Conservation (phyloP, 2,888 invertebrate species). For the Drosophila anceps region DNA sequence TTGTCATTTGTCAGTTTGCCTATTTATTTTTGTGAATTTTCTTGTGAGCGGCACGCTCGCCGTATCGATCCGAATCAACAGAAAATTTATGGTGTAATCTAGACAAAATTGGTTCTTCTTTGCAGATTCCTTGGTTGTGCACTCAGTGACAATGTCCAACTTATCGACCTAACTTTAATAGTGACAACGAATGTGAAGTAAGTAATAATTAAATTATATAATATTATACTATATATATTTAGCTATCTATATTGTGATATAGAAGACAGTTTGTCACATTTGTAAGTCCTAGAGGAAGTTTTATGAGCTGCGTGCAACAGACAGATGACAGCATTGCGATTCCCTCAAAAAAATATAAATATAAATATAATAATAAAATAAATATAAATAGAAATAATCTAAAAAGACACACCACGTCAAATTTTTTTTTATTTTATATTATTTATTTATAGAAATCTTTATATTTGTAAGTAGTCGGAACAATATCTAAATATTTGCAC, state of each 20-base stretch:
- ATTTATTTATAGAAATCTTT: no score
- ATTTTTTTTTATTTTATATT: no score
- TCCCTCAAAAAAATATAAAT: no score
- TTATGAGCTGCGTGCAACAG: no score
- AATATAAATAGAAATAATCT: neutral
- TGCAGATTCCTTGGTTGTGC: neutral
- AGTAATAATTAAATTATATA: neutral
- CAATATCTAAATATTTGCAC: neutral
- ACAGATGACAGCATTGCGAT: no score
- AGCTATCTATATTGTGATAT: no score
- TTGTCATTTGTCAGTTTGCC: slow-evolving; percentile 8
- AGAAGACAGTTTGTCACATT: no score
- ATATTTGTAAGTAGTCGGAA: no score
- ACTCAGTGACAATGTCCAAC: neutral
- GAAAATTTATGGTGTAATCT: neutral
- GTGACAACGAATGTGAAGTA: neutral
- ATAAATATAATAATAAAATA: no score
- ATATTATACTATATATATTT: no score
- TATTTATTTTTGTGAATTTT: neutral
- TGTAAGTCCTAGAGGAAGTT: no score
- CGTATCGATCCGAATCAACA: neutral
- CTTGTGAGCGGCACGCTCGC: neutral
- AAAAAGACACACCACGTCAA: no score
- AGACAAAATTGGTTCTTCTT: neutral
- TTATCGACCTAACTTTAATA: neutral